Base-by-base conservation (phyloP, 2,113 vertebrate genomes). In the Psilopsiagon aurifrons region DNA sequence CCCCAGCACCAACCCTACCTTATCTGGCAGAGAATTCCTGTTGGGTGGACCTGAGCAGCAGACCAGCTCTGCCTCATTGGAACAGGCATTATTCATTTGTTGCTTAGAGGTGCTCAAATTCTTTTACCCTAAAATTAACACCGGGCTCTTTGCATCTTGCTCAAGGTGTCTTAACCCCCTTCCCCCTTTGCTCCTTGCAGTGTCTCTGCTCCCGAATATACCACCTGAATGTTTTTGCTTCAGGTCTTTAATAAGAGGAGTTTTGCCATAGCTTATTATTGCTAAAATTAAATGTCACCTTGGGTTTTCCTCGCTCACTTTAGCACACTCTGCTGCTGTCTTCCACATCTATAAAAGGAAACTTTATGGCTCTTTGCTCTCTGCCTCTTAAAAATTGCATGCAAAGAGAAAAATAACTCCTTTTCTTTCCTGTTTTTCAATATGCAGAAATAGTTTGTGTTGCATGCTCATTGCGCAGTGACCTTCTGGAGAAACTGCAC, bases 231-330 rank as follows among this genome's bases (percentile, higher is more conserved):
- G 5, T 64, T 84, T 93, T 71, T 86, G 95, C 95, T 92, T 92
- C 18, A 83, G 86, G 94, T 96, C 94, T 96, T 95, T 91, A 96
- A 94, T 81, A 96, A 92, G 92, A 60, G 74, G 69, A 92, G 78
- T 87, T 96, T 95, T 92, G 83, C 94, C 88, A 67, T 76, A 89
- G 94, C 95, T 96, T 96, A 96, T 97, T 97, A 95, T 91, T 13
- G 1, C 94, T 94, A 69, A 94, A 96, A 97, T 97, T 96, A 96
- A 94, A 92, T 96, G 96, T 97, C 96, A 97, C 96, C 96, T 97
- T 97, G 96, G 96, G 96, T 96, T 94, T 95, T 96, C 92, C 94
- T 93, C 28, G 49, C 96, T 97, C 96, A 57, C 94, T 94, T 86
- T 73, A 69, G 91, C 54, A 37, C 91, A 60, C 90, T 90, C 90